Conservation (phyloP, 30 jellyfish, hydroid and myxozoan species). For the Phacellophora camtschatica region DNA sequence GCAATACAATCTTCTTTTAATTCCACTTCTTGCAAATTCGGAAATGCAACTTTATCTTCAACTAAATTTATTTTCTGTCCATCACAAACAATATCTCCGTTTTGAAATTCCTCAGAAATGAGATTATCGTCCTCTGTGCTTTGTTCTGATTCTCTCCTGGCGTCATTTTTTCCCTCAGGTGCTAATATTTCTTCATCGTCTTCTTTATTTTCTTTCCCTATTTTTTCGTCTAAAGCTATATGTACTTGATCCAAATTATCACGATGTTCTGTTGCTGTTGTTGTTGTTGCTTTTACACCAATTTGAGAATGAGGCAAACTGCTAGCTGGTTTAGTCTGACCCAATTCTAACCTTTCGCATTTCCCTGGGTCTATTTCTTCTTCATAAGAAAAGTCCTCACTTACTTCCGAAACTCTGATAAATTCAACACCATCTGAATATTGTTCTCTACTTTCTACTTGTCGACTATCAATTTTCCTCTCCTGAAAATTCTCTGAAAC, state of each 20-base stretch:
- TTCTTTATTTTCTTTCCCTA: not conserved
- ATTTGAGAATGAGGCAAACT: too few species aligned
- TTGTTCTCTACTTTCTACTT: conserved; percentile 23
- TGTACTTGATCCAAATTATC: not conserved
- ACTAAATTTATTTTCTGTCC: too few species aligned
- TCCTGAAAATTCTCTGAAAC: not conserved
- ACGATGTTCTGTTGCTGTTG: not conserved
- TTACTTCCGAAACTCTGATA: conserved; percentile 38
- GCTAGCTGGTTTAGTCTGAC: too few species aligned
- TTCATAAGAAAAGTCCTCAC: conserved; percentile 44
- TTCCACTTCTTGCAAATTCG: too few species aligned
- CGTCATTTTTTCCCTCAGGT: not conserved
- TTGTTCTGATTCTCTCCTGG: not conserved
- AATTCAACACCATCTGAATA: conserved; percentile 44
- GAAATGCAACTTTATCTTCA: too few species aligned
- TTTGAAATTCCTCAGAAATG: too few species aligned
- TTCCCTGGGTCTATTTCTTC: conserved; percentile 39
- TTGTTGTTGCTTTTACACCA: not conserved
- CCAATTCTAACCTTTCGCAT: too few species aligned
- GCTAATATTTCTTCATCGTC: not conserved
- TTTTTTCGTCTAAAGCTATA: not conserved
- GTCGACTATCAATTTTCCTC: not conserved
- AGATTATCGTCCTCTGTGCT: too few species aligned
- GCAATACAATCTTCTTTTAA: too few species aligned
- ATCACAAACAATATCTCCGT: too few species aligned